Percentiles rank a stretch among this genome's conserved stretches.
Conservation (phyloP, 1,140 invertebrate species). For the Euura lappo region DNA sequence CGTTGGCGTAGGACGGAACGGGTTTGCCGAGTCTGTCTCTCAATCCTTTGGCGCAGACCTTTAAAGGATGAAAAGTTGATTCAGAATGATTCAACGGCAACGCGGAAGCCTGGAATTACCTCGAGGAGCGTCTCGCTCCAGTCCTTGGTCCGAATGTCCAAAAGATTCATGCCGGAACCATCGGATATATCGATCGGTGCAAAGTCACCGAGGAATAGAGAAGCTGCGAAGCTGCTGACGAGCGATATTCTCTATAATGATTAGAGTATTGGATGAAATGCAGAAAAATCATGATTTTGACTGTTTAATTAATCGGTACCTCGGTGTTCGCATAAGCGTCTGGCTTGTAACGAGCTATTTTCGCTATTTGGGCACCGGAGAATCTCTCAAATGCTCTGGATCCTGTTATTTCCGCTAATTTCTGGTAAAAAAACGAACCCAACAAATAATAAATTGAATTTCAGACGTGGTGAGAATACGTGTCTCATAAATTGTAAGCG, state of each 20-base stretch:
- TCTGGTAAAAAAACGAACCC: constrained; percentile 54
- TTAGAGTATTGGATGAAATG: neutral
- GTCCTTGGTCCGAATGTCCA: constrained; percentile 81
- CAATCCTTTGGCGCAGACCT: constrained; percentile 74
- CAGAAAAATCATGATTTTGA: neutral
- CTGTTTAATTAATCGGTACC: constrained; percentile 53
- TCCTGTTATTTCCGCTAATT: constrained; percentile 87
- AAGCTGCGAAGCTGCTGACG: constrained; percentile 90
- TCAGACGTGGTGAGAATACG: too few relatives aligned
- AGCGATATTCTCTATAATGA: constrained; percentile 80
- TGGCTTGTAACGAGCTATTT: constrained; percentile 76
- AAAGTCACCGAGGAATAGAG: constrained; percentile 87
- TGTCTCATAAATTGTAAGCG: too few relatives aligned
- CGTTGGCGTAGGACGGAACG: constrained; percentile 70
- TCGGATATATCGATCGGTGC: constrained; percentile 92
- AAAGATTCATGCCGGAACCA: constrained; percentile 95
- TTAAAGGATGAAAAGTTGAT: constrained; percentile 24
- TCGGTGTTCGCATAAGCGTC: constrained; percentile 83
- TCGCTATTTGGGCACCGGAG: constrained; percentile 92
- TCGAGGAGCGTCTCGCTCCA: constrained; percentile 82
- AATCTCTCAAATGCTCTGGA: constrained; percentile 93
- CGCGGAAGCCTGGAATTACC: constrained; percentile 43
- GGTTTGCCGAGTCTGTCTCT: constrained; percentile 73
- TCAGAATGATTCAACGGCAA: too few relatives aligned
- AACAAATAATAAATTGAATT: too few relatives aligned